A percentile compares a stretch with the other conserved stretches of the same genome.
phyloP scores from a whole-genome alignment of 2,113 vertebrate genomes.

The Ramphastos sulfuratus region DNA sequence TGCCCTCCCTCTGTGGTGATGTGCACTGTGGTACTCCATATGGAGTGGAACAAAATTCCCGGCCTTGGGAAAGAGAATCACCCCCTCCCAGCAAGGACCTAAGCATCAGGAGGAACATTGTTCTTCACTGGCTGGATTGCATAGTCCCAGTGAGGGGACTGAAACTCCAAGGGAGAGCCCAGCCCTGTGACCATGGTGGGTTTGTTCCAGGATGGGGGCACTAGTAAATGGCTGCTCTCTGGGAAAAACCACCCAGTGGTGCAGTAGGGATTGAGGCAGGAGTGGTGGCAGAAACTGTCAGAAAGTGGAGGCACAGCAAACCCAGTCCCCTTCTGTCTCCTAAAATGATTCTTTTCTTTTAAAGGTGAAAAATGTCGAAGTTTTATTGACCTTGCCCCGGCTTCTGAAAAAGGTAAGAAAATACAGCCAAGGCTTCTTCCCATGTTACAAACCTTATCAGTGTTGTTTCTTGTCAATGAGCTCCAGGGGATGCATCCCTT shows the following conservation, averaged over 20 bases:
- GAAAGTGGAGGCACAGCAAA: background rate
- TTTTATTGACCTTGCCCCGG: constrained; percentile 97
- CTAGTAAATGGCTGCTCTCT: background rate
- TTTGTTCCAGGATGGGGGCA: background rate
- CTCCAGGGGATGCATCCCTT: background rate
- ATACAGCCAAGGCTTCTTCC: background rate
- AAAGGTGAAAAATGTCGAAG: constrained; percentile 96
- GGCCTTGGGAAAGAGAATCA: background rate
- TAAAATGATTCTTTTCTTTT: constrained; percentile 55
- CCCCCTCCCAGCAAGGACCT: background rate
- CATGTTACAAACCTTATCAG: background rate
- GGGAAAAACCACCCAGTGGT: fast-evolving
- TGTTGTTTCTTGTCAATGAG: background rate
- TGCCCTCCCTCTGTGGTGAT: background rate
- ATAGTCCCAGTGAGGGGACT: fast-evolving
- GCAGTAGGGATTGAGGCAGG: background rate
- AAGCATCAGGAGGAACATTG: too few relatives aligned
- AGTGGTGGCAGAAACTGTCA: background rate
- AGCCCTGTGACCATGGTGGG: fast-evolving
- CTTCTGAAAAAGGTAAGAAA: constrained; percentile 94
- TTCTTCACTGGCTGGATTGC: background rate
- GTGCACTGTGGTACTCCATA: background rate
- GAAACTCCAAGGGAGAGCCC: background rate
- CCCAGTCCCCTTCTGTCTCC: background rate
- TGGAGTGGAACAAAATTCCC: fast-evolving